Evolutionary conservation across 2,797 vertebrate genomes (phyloP).

Genomic region (Tolypeutes matacus): DNA sequence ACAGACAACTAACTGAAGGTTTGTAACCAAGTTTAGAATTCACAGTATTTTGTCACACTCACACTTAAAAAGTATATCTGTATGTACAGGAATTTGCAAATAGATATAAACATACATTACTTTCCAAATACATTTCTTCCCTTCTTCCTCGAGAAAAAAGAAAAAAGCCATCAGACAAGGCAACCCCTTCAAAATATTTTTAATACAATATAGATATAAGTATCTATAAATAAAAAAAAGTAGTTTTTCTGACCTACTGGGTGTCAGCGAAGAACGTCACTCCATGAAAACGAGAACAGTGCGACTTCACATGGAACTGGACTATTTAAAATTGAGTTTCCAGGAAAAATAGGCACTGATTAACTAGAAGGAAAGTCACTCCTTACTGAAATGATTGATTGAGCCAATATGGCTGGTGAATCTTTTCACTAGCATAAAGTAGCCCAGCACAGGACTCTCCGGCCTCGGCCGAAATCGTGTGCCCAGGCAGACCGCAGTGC

Average conservation of each 20-base stretch:
- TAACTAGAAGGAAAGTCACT: conserved; percentile 86
- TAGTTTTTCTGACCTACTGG: conserved; percentile 74
- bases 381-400: conserved; percentile 83
- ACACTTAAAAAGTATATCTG: conserved; percentile 89
- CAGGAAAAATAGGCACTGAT: conserved; percentile 84
- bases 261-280: conserved; percentile 51
- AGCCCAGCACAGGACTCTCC: conserved; percentile 82
- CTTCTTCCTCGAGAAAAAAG: conserved; percentile 53
- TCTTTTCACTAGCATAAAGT: conserved; percentile 82
- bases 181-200: conserved; percentile 83
- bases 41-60: conserved; percentile 88
- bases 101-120: conserved; percentile 88
- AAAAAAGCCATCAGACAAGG: conserved; percentile 82
- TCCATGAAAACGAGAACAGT: conserved; percentile 69
- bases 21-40: conserved; percentile 87
- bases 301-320: conserved; percentile 69
- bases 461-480: conserved; percentile 72
- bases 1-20: conserved; percentile 84
- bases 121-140: conserved; percentile 81
- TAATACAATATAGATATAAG: conserved; percentile 79
- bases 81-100: conserved; percentile 88
- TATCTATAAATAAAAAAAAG: conserved; percentile 72
- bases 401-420: conserved; percentile 88
- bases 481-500: conserved; percentile 73
- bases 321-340: conserved; percentile 68